Evolutionary conservation across 2,797 vertebrate species (phyloP).

Genomic region (Podarcis lilfordi): DNA sequence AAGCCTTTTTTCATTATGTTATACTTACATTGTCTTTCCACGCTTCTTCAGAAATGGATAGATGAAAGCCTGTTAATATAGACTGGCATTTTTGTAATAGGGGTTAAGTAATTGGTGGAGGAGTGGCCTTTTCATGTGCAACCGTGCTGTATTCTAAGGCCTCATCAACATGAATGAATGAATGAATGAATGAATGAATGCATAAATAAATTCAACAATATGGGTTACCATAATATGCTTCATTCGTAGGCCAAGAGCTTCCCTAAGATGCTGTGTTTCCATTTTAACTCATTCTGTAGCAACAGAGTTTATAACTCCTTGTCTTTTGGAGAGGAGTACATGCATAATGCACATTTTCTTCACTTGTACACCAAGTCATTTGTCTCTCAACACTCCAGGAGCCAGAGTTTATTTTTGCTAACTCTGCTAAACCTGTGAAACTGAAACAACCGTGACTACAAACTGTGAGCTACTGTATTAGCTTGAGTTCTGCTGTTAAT

Average conservation of each 20-base stretch:
- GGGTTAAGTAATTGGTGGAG: not conserved
- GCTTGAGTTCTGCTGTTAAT: constrained; percentile 33
- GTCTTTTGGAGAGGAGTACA: constrained; percentile 35
- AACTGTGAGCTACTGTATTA: constrained; percentile 72
- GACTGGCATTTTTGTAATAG: not conserved
- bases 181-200: not conserved
- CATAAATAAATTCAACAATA: constrained; percentile 24
- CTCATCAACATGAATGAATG: not conserved
- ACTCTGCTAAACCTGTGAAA: constrained; percentile 65
- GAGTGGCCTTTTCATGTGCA: not conserved
- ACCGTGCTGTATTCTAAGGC: not conserved
- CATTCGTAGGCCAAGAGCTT: constrained; percentile 38
- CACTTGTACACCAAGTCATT: constrained; percentile 46
- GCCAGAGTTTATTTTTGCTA: constrained; percentile 73
- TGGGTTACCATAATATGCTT: constrained; percentile 36
- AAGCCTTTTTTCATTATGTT: not conserved
- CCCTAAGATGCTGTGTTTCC: constrained; percentile 45
- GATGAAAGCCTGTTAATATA: not conserved
- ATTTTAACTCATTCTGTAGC: constrained; percentile 35
- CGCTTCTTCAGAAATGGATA: not conserved
- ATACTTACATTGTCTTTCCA: not conserved
- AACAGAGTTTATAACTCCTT: constrained; percentile 31
- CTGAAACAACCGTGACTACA: constrained; percentile 60
- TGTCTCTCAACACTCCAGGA: constrained; percentile 72
- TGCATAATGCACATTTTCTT: constrained; percentile 65